These are phyloP conservation scores for Amphipoea lucens DNA, from an alignment of 2,888 invertebrate species.

Conservation along the genomic window DNA sequence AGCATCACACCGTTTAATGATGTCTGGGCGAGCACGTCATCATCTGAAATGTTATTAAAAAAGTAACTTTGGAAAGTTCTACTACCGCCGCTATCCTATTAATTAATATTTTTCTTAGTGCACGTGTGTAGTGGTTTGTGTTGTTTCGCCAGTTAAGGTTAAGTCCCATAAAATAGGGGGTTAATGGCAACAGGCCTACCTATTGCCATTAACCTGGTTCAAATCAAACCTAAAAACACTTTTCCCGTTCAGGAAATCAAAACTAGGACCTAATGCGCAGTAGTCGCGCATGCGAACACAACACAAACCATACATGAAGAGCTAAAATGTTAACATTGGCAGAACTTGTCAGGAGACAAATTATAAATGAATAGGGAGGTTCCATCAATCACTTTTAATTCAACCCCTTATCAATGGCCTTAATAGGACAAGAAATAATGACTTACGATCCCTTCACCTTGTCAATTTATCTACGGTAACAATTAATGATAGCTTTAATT, in stretches of 20 bases:
- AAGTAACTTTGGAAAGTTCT: no score
- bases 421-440: slow-evolving; percentile 36
- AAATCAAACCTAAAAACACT: not conserved
- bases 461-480: slow-evolving; percentile 27
- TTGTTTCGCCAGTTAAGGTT: not conserved
- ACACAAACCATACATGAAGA: not conserved
- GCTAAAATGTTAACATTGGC: not conserved
- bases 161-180: not conserved
- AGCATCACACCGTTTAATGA: no score
- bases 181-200: no score
- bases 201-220: no score
- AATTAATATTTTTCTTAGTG: no score
- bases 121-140: not conserved
- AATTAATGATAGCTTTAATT: slow-evolving; percentile 48
- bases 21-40: no score
- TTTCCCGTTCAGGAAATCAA: not conserved
- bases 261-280: no score
- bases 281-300: not conserved
- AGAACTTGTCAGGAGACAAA: not conserved
- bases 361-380: not conserved
- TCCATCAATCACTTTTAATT: slow-evolving; percentile 24
- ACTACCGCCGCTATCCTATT: no score
- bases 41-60: no score
- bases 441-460: slow-evolving; percentile 13
- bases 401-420: slow-evolving; percentile 22